Base-by-base conservation (phyloP, 1,140 invertebrate species). In the Drosophila repletoides region DNA sequence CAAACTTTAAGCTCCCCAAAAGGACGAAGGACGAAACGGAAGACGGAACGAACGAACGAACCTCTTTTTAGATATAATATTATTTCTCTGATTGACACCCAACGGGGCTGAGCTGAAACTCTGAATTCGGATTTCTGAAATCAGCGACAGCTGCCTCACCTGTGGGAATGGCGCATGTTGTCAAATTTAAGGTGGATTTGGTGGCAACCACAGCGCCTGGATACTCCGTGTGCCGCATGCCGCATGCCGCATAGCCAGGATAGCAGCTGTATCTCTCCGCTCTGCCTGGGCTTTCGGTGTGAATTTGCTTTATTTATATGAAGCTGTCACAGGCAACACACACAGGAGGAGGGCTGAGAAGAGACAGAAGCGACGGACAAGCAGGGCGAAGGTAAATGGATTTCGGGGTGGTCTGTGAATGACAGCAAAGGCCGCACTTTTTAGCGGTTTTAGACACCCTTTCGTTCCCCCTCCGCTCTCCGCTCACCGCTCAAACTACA, bases 141-240 rank as follows among this genome's bases (percentile, higher is more conserved):
- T 56, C 65, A 55, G 59, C 24, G 55, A 49, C 74, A 74, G 79
- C 70, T 66, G 77, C 31, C 73, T 43, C 79, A 81, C 79, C 80
- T 83, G 77, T 48, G 73, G 15, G 19, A 56, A 49, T 21, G 40
- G 61, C 49, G 53, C 61, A 76, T 81, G 80, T 76, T 86, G 81
- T 80, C 80, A 86, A 86, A 86, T 86, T 84, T 86, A 79, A 75
- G 80, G 74, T 79, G 64, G 72, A 84, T 86, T 80, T 80, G 76
- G 66, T 75, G 80, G 67, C 64, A 86, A 76, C 80, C 80, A 43
- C 80, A 86, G 55, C 41, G 14, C 17, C 58, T 41, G 58, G 24
- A 69, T 55, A 65, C 24, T n/a, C n/a, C n/a, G n/a, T n/a, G n/a
- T n/a, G n/a, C n/a, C n/a, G n/a, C n/a, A n/a, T 53, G 28, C 21